A percentile compares a stretch with the other conserved stretches of the same genome.
Evolutionary conservation across 2,888 invertebrate species (phyloP).

Genomic region (Luffia ferchaultella): DNA sequence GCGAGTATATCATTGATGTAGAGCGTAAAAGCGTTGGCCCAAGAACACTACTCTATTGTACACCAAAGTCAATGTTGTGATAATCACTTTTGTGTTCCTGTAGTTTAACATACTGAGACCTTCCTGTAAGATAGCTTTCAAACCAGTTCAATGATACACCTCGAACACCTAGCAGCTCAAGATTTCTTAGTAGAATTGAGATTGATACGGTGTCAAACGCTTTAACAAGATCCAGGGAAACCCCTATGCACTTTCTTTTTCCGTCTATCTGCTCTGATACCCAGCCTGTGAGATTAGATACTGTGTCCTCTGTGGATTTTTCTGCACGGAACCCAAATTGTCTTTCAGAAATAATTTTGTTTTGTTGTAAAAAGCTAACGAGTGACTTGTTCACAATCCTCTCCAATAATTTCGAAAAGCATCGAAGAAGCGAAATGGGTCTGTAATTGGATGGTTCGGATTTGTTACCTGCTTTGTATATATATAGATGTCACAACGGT

Average conservation of each 20-base stretch:
- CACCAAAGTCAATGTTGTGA: conserved; percentile 5
- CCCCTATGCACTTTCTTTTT: neutral
- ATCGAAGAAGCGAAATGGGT: conserved; percentile 4
- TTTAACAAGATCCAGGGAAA: conserved; percentile 7
- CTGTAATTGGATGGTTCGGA: conserved; percentile 1
- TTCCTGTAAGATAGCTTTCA: conserved; percentile 7
- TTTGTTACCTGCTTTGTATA: conserved; percentile 2
- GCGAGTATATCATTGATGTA: conserved; percentile 9
- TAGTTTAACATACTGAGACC: neutral
- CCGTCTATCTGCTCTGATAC: neutral
- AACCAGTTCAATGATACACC: conserved; percentile 10
- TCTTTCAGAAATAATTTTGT: neutral
- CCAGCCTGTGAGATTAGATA: neutral
- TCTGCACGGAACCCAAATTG: conserved; percentile 5
- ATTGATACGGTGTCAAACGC: conserved; percentile 12
- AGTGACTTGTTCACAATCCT: conserved; percentile 9
- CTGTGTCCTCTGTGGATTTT: conserved; percentile 5
- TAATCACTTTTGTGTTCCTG: neutral
- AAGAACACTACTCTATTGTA: conserved; percentile 14
- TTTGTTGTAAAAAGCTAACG: conserved; percentile 8
- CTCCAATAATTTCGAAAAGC: conserved; percentile 5
- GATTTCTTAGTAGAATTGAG: conserved; percentile 10
- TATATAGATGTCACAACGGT: conserved; percentile 3
- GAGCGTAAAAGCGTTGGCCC: conserved; percentile 11
- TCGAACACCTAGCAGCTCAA: conserved; percentile 10